Evolutionary conservation across 2,113 vertebrate species (phyloP).

Genomic region (Laticauda colubrina): DNA sequence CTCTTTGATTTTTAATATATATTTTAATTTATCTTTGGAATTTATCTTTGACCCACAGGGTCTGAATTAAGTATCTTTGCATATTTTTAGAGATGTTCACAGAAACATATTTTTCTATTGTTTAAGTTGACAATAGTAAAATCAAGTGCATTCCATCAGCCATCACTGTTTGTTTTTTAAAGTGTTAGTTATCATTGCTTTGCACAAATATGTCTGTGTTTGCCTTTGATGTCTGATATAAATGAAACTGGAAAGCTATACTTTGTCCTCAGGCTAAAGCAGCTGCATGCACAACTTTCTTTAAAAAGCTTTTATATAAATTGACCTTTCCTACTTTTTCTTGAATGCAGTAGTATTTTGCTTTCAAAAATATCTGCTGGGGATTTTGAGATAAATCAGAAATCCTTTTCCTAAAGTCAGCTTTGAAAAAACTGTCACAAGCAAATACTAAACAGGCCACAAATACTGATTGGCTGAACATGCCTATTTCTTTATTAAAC

Average conservation of each 20-base stretch:
- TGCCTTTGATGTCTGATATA: constrained; percentile 25
- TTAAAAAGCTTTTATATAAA: constrained; percentile 5
- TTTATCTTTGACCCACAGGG: constrained; percentile 7
- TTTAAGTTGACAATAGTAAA: constrained; percentile 19
- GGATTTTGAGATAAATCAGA: constrained; percentile 21
- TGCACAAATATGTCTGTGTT: constrained; percentile 1
- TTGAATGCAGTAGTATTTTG: neutral
- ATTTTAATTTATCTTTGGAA: constrained; percentile 5
- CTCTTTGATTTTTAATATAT: constrained; percentile 9
- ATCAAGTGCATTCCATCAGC: constrained; percentile 15
- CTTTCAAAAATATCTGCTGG: constrained; percentile 21
- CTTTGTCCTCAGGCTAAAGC: constrained; percentile 23
- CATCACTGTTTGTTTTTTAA: neutral
- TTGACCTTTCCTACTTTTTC: constrained; percentile 31
- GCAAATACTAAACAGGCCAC: constrained; percentile 14
- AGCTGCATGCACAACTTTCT: constrained; percentile 14
- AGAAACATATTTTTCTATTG: neutral
- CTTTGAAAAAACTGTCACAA: constrained; percentile 5
- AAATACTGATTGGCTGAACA: constrained; percentile 2
- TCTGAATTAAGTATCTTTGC: constrained; percentile 13
- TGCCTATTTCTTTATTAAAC: constrained; percentile 18
- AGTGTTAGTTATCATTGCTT: constrained; percentile 9
- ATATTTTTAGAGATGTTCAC: constrained; percentile 8
- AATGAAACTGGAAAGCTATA: constrained; percentile 32
- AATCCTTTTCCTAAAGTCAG: constrained; percentile 6